These are phyloP conservation scores for Scatophagus argus DNA, from an alignment of 2,113 vertebrate genomes.

Conservation along the genomic window DNA sequence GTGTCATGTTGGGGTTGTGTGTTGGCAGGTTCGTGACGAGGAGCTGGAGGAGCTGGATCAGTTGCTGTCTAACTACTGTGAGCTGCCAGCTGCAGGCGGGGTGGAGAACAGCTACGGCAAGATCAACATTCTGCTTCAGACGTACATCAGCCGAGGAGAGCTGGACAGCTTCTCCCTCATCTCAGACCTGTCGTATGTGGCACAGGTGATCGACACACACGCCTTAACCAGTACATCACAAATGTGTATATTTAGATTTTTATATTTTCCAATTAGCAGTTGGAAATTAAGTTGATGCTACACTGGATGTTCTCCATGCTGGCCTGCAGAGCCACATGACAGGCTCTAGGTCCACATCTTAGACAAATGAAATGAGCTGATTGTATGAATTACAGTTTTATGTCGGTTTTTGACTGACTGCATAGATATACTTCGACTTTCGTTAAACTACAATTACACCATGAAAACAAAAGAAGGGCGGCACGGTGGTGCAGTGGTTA, in stretches of 20 bases:
- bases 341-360: background rate
- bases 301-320: no score
- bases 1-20: background rate
- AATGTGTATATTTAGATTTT: background rate
- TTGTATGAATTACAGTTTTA: background rate
- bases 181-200: slow-evolving; percentile 96
- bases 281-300: background rate
- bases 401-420: background rate
- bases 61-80: slow-evolving; percentile 89
- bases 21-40: slow-evolving; percentile 92
- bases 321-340: no score
- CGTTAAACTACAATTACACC: no score
- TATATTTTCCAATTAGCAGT: background rate
- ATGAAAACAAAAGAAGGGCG: no score
- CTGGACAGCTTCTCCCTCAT: slow-evolving; percentile 98
- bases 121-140: slow-evolving; percentile 98
- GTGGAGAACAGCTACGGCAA: slow-evolving; percentile 98
- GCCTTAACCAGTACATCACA: background rate
- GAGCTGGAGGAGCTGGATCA: slow-evolving; percentile 95
- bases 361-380: background rate
- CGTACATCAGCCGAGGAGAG: slow-evolving; percentile 95
- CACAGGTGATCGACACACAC: no score
- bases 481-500: no score
- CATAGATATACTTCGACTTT: no score
- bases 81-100: slow-evolving; percentile 93